These are phyloP conservation scores for Calephelis virginiensis DNA, from an alignment of 1,140 invertebrate genomes.

Conservation along the genomic window DNA sequence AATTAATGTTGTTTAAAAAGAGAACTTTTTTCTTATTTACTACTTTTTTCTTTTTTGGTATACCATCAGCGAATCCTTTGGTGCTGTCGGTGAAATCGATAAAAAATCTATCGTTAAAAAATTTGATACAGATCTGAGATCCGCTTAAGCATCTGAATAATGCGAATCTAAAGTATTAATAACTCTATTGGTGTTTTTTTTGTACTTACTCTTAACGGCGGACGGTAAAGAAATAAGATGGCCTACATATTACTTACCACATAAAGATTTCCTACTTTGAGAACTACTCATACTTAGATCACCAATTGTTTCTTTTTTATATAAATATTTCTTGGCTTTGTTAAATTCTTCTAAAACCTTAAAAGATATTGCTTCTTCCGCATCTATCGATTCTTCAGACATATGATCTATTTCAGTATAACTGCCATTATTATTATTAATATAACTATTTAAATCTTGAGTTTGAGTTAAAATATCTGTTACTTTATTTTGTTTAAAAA, in stretches of 20 bases:
- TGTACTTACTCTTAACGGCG: background rate
- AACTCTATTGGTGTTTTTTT: no score
- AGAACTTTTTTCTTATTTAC: background rate
- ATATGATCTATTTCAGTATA: slow-evolving; percentile 17
- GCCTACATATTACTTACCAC: slow-evolving; percentile 26
- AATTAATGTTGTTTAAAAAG: background rate
- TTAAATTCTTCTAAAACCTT: slow-evolving; percentile 50
- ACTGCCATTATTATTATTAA: slow-evolving; percentile 1
- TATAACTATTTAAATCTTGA: slow-evolving; percentile 3
- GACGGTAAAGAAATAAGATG: background rate
- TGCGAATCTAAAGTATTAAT: no score
- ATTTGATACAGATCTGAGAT: no score
- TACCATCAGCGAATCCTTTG: no score
- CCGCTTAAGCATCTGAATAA: no score
- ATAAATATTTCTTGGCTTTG: slow-evolving; percentile 40
- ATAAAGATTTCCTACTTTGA: slow-evolving; percentile 31
- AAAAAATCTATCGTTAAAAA: no score
- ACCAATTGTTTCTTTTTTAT: slow-evolving; percentile 26
- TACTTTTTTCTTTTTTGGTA: no score
- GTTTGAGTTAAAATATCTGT: slow-evolving; percentile 20
- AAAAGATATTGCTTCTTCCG: slow-evolving; percentile 38
- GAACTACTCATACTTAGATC: slow-evolving; percentile 43
- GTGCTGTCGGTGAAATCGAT: no score
- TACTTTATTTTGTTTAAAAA: background rate
- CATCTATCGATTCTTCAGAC: slow-evolving; percentile 10